Evolutionary conservation across 2,113 vertebrate species (phyloP).

Genomic region (Carassius gibelio): DNA sequence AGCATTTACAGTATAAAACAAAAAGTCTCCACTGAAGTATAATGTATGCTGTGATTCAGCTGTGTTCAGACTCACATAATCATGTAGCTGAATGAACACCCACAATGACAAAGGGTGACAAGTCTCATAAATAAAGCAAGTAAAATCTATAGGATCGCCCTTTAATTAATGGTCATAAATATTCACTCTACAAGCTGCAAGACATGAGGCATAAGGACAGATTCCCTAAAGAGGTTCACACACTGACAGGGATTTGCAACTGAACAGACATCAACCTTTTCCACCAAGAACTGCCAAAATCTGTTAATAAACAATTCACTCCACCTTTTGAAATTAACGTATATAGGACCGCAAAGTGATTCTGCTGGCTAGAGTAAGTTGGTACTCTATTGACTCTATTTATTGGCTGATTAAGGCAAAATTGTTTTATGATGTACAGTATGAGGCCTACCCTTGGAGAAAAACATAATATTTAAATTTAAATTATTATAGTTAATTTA

Average conservation of each 20-base stretch:
- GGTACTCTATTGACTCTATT: neutral
- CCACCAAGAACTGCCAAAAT: neutral
- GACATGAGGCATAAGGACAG: neutral
- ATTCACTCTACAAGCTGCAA: neutral
- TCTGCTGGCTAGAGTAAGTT: neutral
- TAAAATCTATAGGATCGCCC: neutral
- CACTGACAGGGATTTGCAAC: neutral
- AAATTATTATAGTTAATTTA: no score
- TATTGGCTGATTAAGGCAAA: neutral
- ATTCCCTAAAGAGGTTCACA: neutral
- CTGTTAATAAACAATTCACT: neutral
- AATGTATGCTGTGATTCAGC: neutral
- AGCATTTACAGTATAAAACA: conserved; percentile 39
- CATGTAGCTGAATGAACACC: neutral
- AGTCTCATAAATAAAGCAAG: conserved; percentile 14
- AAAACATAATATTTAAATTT: no score
- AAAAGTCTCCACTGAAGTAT: conserved; percentile 35
- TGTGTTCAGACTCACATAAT: neutral
- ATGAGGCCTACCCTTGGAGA: neutral
- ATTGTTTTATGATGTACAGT: neutral
- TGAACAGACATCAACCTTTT: neutral
- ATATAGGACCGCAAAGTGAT: neutral
- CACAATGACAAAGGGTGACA: neutral
- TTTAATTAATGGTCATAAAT: conserved; percentile 1
- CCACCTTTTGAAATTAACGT: neutral